phyloP scores from a whole-genome alignment of 1,140 invertebrate species.

The Scylla paramamosain region DNA sequence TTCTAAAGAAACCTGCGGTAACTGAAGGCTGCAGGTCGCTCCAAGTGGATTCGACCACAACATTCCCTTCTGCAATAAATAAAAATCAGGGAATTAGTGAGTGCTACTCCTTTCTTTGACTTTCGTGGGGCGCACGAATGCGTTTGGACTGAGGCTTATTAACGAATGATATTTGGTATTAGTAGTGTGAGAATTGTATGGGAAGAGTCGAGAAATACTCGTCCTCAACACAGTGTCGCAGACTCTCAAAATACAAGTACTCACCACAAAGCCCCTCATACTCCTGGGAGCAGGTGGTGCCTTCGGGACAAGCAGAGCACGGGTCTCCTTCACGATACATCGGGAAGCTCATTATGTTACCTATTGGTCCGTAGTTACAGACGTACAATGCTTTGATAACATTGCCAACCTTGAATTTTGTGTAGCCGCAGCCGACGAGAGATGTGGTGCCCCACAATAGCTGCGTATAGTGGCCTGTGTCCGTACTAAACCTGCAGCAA shows the following conservation, averaged over 20 bases:
- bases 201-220: too few species aligned
- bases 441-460: constrained; percentile 78
- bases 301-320: constrained; percentile 79
- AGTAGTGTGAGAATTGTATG: too few species aligned
- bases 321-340: constrained; percentile 79
- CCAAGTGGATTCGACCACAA: too few species aligned
- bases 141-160: too few species aligned
- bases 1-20: too few species aligned
- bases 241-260: neutral
- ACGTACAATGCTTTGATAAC: constrained; percentile 77
- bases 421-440: constrained; percentile 77
- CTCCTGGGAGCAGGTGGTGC: constrained; percentile 78
- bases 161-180: too few species aligned
- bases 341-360: constrained; percentile 78
- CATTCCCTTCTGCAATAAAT: too few species aligned
- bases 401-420: constrained; percentile 77
- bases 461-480: constrained; percentile 82
- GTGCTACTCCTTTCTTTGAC: too few species aligned
- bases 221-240: too few species aligned
- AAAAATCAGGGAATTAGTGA: too few species aligned
- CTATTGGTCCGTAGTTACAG: constrained; percentile 78
- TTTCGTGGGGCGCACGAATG: too few species aligned
- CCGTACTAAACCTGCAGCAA: constrained; percentile 63
- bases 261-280: constrained; percentile 79
- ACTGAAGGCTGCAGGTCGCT: too few species aligned